phyloP scores from a whole-genome alignment of 1,140 invertebrate genomes.

The Drosophila asahinai region DNA sequence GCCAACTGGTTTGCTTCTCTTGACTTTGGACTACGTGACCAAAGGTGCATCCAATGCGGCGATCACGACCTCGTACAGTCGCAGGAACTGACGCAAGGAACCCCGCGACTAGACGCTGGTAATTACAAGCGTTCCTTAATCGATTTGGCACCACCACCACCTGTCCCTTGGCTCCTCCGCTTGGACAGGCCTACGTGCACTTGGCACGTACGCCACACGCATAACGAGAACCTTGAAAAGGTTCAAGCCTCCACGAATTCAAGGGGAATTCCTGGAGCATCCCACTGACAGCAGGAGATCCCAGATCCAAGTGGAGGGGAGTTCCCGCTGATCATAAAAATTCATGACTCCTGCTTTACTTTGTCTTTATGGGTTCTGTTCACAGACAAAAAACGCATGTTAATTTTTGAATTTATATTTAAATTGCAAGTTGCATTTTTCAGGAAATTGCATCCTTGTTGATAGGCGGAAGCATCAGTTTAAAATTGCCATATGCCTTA shows the following conservation, averaged over 20 bases:
- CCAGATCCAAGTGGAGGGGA: constrained; percentile 13
- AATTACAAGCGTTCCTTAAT: constrained; percentile 53
- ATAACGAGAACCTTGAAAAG: constrained; percentile 73
- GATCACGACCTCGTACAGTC: constrained; percentile 25
- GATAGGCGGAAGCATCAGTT: neutral
- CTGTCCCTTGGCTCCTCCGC: constrained; percentile 5
- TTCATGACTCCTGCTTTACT: constrained; percentile 26
- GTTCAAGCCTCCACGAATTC: constrained; percentile 46
- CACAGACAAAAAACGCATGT: neutral
- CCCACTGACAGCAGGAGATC: constrained; percentile 7
- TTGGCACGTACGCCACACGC: constrained; percentile 56
- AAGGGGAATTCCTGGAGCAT: constrained; percentile 63
- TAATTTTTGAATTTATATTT: constrained; percentile 20
- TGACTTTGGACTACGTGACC: constrained; percentile 68
- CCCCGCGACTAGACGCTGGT: constrained; percentile 15
- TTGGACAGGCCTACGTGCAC: constrained; percentile 54
- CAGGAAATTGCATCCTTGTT: neutral
- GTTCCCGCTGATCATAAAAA: constrained; percentile 24
- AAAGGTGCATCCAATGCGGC: constrained; percentile 23
- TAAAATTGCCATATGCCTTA: neutral
- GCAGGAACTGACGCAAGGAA: constrained; percentile 45
- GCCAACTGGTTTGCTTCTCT: constrained; percentile 58
- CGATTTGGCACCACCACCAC: constrained; percentile 26
- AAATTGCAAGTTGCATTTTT: neutral
- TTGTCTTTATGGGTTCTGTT: constrained; percentile 17